Percentiles rank a stretch among this genome's conserved stretches.
Evolutionary conservation across 2,888 invertebrate species (phyloP).

Genomic region (Aporophyla lueneburgensis): DNA sequence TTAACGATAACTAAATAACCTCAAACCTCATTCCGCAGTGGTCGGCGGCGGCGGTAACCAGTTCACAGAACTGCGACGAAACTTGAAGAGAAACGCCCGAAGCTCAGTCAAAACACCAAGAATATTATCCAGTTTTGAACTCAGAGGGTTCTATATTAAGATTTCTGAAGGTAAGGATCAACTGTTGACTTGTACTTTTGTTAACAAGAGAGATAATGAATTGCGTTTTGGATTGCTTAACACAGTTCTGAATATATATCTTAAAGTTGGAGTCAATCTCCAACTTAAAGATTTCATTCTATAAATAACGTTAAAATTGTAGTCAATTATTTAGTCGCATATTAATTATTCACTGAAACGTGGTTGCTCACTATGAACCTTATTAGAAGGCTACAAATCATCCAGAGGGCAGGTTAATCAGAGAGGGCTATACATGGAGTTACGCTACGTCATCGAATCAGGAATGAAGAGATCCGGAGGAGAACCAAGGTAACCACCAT

Average conservation of each 20-base stretch:
- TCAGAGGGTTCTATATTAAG: conserved; percentile 92
- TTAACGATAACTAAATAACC: conserved; percentile 47
- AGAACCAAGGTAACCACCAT: too few relatives aligned
- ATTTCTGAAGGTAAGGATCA: conserved; percentile 88
- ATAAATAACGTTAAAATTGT: too few relatives aligned
- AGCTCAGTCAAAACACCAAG: conserved; percentile 89
- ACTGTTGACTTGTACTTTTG: conserved; percentile 11
- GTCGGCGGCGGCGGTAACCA: conserved; percentile 94
- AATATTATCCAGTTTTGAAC: conserved; percentile 91
- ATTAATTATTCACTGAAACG: too few relatives aligned
- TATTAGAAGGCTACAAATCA: too few relatives aligned
- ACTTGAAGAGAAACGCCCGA: conserved; percentile 90
- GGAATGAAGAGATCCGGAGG: too few relatives aligned
- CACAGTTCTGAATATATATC: not conserved
- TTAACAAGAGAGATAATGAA: not conserved
- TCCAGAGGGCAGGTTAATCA: too few relatives aligned
- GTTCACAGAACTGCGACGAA: conserved; percentile 92
- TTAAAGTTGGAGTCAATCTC: too few relatives aligned
- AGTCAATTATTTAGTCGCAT: not conserved
- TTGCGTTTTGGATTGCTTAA: not conserved
- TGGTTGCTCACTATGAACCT: too few relatives aligned
- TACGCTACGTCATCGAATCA: too few relatives aligned
- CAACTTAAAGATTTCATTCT: too few relatives aligned
- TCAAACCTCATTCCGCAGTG: conserved; percentile 76
- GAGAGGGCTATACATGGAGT: too few relatives aligned